phyloP scores from a whole-genome alignment of 2,113 vertebrate genomes.

The Eublepharis macularius region DNA sequence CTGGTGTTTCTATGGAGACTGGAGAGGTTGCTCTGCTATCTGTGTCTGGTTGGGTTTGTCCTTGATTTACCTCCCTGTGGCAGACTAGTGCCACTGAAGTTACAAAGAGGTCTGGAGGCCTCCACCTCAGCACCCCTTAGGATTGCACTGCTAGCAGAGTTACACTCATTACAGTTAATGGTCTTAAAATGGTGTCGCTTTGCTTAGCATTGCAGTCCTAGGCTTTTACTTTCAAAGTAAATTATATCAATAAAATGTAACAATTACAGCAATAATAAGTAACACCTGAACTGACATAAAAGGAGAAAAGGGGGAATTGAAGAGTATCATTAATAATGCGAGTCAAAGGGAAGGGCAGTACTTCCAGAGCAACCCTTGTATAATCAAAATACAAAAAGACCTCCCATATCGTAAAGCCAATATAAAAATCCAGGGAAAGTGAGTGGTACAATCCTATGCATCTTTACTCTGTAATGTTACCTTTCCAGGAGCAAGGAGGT shows the following conservation, averaged over 20 bases:
- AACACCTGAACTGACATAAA: background rate
- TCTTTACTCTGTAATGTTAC: background rate
- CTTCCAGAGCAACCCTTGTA: background rate
- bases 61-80: no score
- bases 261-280: background rate
- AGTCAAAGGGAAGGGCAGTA: background rate
- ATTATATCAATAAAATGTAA: background rate
- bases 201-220: no score
- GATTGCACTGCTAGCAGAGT: no score
- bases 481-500: no score
- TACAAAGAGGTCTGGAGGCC: no score
- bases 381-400: background rate
- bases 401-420: background rate
- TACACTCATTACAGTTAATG: no score
- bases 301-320: background rate
- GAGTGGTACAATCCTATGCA: background rate
- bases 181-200: no score
- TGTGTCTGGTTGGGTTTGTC: no score
- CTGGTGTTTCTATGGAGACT: no score
- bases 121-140: no score
- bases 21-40: no score
- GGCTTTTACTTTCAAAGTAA: background rate
- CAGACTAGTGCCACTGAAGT: no score
- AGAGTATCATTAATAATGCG: background rate
- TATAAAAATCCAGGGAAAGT: background rate